Evolutionary conservation across 2,888 invertebrate genomes (phyloP).

Genomic region (Pemphredon lugubris): DNA sequence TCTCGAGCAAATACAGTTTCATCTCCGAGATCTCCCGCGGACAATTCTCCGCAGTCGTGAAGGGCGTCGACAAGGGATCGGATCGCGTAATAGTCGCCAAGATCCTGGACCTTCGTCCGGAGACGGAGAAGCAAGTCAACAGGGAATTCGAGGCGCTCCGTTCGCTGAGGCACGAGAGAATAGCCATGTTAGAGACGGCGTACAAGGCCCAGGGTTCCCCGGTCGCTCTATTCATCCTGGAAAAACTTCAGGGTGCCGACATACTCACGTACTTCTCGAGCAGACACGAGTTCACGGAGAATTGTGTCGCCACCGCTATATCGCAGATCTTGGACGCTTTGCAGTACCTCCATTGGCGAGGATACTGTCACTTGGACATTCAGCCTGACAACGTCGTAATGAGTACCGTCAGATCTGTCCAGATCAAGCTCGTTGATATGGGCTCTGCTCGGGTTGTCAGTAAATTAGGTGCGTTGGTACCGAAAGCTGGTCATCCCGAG

Average conservation of each 20-base stretch:
- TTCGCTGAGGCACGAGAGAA: conserved; percentile 92
- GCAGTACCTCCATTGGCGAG: conserved; percentile 97
- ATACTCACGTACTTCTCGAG: conserved; percentile 94
- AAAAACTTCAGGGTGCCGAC: conserved; percentile 95
- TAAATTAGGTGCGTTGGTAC: conserved; percentile 88
- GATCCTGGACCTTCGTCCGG: conserved; percentile 87
- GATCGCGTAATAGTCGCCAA: conserved; percentile 93
- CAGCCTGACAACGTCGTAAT: conserved; percentile 98
- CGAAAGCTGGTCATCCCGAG: conserved; percentile 87
- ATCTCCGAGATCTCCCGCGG: conserved; percentile 93
- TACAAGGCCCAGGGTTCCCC: conserved; percentile 87
- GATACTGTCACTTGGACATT: conserved; percentile 92
- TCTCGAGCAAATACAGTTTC: conserved; percentile 90
- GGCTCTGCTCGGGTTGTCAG: conserved; percentile 92
- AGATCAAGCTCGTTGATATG: conserved; percentile 96
- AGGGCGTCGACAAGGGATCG: conserved; percentile 88
- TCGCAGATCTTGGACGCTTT: conserved; percentile 94
- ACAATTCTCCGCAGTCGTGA: conserved; percentile 92
- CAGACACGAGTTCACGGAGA: conserved; percentile 95
- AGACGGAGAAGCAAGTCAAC: conserved; percentile 84
- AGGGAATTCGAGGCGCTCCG: conserved; percentile 93
- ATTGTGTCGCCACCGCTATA: conserved; percentile 93
- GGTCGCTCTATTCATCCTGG: conserved; percentile 88
- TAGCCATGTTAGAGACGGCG: conserved; percentile 89
- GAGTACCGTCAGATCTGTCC: conserved; percentile 91